Percentiles rank a stretch among this genome's conserved stretches.
Conservation (phyloP, 1,140 invertebrate genomes). For the Maconellicoccus hirsutus region DNA sequence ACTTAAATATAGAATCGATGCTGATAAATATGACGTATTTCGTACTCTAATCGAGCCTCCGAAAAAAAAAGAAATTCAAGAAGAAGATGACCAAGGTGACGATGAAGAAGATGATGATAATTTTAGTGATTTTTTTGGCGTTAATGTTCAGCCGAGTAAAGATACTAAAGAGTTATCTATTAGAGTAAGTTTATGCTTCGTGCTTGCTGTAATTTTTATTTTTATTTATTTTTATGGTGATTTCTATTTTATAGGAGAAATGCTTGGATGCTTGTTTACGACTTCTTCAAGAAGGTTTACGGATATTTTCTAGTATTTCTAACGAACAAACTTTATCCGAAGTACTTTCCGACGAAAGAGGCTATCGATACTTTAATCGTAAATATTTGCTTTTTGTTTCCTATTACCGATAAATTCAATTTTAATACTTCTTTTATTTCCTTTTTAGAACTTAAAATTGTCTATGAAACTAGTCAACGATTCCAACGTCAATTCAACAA, state of each 20-base stretch:
- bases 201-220: neutral
- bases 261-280: slow-evolving; percentile 31
- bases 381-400: neutral
- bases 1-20: slow-evolving; percentile 15
- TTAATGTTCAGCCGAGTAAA: slow-evolving; percentile 34
- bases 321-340: slow-evolving; percentile 25
- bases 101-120: slow-evolving; percentile 32
- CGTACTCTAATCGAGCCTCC: slow-evolving; percentile 12
- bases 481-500: slow-evolving; percentile 6
- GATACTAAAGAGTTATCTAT: neutral
- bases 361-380: slow-evolving; percentile 24
- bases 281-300: slow-evolving; percentile 28
- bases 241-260: slow-evolving; percentile 26
- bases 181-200: neutral
- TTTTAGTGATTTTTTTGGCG: slow-evolving; percentile 35
- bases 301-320: slow-evolving; percentile 27
- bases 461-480: slow-evolving; percentile 16
- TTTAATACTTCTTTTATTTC: neutral
- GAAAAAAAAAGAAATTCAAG: neutral
- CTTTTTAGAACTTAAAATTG: slow-evolving; percentile 15
- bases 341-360: slow-evolving; percentile 28
- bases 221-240: neutral
- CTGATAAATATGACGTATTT: slow-evolving; percentile 28
- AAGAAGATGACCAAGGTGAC: slow-evolving; percentile 30
- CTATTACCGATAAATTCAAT: neutral